Conservation (phyloP, 1,140 invertebrate species). For the Neodiprion pinetum region DNA sequence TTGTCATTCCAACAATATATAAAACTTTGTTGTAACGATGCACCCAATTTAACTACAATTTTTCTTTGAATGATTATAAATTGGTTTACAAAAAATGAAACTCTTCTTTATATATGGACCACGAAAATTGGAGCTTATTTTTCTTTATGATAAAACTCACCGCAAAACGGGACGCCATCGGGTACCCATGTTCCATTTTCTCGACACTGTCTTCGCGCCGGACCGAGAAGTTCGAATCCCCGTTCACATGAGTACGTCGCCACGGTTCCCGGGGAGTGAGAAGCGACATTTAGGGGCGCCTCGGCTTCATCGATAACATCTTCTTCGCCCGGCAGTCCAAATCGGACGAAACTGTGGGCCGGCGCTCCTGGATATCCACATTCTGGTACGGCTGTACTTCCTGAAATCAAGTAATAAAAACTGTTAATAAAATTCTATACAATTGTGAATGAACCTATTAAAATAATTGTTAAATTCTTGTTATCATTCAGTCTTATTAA, state of each 20-base stretch:
- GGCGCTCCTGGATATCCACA: constrained; percentile 94
- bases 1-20: no score
- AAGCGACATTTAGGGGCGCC: constrained; percentile 62
- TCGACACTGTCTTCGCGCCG: constrained; percentile 78
- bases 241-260: constrained; percentile 89
- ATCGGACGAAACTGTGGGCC: constrained; percentile 82
- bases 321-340: constrained; percentile 62
- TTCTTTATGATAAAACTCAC: constrained; percentile 67
- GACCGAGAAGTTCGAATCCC: constrained; percentile 90
- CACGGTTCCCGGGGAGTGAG: constrained; percentile 71
- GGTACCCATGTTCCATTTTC: constrained; percentile 84
- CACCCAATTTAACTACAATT: no score
- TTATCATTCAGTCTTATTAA: constrained; percentile 10
- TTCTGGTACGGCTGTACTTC: constrained; percentile 38
- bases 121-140: no score
- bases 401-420: constrained; percentile 33
- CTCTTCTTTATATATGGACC: no score
- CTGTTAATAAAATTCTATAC: background rate
- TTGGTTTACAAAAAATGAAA: no score
- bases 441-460: no score
- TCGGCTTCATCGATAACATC: constrained; percentile 58
- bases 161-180: constrained; percentile 92
- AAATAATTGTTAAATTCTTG: no score
- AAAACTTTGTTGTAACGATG: no score
- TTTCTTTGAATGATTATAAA: no score